These are phyloP conservation scores for Stigmatopora argus DNA, from an alignment of 2,113 vertebrate genomes.

Conservation along the genomic window DNA sequence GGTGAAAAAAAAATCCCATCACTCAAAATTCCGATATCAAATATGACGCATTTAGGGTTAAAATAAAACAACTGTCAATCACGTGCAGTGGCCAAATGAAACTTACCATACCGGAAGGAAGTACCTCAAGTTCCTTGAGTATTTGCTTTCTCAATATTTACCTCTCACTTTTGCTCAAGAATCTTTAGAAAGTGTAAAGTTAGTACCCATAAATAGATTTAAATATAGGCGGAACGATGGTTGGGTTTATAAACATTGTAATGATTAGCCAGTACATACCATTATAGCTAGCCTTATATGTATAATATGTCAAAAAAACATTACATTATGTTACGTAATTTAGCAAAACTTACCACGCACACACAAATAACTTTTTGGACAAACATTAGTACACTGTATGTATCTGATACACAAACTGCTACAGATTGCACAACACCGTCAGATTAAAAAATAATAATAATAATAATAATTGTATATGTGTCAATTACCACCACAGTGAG, in stretches of 20 bases:
- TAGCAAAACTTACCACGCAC: neutral
- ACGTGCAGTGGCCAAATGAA: conserved; percentile 6
- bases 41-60: too few relatives aligned
- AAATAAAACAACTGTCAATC: neutral
- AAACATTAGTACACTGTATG: neutral
- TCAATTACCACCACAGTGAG: neutral
- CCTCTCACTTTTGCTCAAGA: neutral
- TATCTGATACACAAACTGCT: neutral
- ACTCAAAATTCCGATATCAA: too few relatives aligned
- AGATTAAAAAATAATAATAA: conserved; percentile 45
- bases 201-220: neutral
- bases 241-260: neutral
- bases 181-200: neutral
- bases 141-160: neutral
- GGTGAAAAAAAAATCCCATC: too few relatives aligned
- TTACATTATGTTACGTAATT: neutral
- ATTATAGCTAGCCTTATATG: too few relatives aligned
- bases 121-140: conserved; percentile 6
- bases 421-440: conserved; percentile 36
- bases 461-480: neutral
- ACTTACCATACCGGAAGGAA: conserved; percentile 30
- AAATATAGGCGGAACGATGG: neutral
- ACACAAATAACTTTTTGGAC: neutral
- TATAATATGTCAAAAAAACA: neutral
- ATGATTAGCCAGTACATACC: neutral